A percentile compares a stretch with the other conserved stretches of the same genome.
These are phyloP conservation scores for Dichetophora obliterata DNA, from an alignment of 2,888 invertebrate genomes.

Conservation along the genomic window DNA sequence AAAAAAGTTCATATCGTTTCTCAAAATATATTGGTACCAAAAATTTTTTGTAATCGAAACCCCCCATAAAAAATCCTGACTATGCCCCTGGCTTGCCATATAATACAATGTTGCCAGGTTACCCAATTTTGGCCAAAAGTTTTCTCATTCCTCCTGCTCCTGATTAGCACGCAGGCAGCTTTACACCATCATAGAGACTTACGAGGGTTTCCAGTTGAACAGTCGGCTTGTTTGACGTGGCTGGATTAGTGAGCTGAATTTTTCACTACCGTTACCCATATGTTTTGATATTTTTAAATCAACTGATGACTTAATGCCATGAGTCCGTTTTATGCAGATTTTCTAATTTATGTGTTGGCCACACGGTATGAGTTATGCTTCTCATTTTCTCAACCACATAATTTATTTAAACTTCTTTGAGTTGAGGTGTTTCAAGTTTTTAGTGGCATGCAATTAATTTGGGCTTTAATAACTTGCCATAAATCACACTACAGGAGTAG, in stretches of 20 bases:
- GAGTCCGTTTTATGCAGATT: constrained; percentile 10
- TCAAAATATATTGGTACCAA: too few species aligned
- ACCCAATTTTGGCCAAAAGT: constrained; percentile 16
- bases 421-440: not conserved
- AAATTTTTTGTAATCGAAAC: too few species aligned
- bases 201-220: not conserved
- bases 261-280: not conserved
- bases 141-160: not conserved
- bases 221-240: not conserved
- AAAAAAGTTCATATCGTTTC: too few species aligned
- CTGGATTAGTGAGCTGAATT: not conserved
- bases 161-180: not conserved
- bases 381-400: not conserved
- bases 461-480: not conserved
- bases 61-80: too few species aligned
- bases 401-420: not conserved
- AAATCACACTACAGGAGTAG: not conserved
- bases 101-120: too few species aligned
- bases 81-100: too few species aligned
- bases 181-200: not conserved
- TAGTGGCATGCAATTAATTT: not conserved
- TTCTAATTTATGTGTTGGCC: constrained; percentile 31
- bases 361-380: not conserved
- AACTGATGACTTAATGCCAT: constrained; percentile 35
- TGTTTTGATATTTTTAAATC: constrained; percentile 12